These are phyloP conservation scores for Siphlonurus alternatus DNA, from an alignment of 2,888 invertebrate genomes.

Conservation along the genomic window DNA sequence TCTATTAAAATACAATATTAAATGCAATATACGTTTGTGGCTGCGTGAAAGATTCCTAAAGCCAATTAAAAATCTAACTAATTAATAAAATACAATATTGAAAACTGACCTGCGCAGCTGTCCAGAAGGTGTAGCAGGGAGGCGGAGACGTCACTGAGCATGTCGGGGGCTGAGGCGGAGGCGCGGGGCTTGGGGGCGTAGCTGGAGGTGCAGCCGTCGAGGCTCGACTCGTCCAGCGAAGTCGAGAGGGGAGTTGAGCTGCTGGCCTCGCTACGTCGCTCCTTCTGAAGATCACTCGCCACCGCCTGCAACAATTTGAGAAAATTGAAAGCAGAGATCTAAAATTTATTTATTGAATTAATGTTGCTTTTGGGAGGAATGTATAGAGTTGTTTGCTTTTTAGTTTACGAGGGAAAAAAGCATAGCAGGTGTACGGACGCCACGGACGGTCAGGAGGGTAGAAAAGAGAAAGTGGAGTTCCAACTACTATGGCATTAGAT, in stretches of 20 bases:
- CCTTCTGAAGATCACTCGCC: conserved; percentile 13
- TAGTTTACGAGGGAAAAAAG: too few relatives aligned
- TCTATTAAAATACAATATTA: too few relatives aligned
- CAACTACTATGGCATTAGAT: too few relatives aligned
- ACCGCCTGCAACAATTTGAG: conserved; percentile 11
- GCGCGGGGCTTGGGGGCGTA: not conserved
- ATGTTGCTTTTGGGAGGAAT: not conserved
- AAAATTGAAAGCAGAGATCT: not conserved
- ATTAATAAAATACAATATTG: too few relatives aligned
- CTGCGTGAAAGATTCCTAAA: too few relatives aligned
- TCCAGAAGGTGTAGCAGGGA: not conserved
- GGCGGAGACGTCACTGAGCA: not conserved
- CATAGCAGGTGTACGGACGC: too few relatives aligned
- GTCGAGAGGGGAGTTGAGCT: conserved; percentile 16
- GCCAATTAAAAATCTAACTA: too few relatives aligned
- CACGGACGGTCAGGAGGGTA: too few relatives aligned
- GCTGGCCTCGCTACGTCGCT: conserved; percentile 12
- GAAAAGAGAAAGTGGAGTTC: too few relatives aligned
- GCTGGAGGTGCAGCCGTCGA: conserved; percentile 19
- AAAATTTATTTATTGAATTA: not conserved
- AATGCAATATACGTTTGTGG: too few relatives aligned
- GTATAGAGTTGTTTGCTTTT: not conserved
- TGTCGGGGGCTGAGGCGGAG: not conserved
- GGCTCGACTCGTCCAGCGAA: conserved; percentile 27
- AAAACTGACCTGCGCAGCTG: not conserved